Base-by-base conservation (phyloP, 1,140 invertebrate species). In the Drosophila tropicalis region DNA sequence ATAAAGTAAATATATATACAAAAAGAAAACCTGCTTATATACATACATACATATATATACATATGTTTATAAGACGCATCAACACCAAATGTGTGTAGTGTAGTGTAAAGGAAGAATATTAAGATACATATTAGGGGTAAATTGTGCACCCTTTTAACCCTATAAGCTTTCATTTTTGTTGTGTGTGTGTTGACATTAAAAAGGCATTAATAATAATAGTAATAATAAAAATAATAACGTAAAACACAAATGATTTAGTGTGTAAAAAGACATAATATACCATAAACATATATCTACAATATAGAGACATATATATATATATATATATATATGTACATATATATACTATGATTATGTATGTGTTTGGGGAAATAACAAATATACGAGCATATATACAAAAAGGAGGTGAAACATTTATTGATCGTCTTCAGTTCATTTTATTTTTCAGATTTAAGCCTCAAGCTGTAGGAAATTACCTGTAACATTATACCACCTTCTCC, bases 381-480 rank as follows among this genome's bases (percentile, higher is more conserved):
- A 76, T 76, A 77, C 72, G 72, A 62, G 47, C 63, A 75, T 69
- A 76, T 72, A 74, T 68, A 75, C 22, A 72, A 39, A 51, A 41
- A 56, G 25, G 57, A 7, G 19, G 68, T 51, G n/a, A 12, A 12
- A 36, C 5, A 7, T 32, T 47, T 61, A 40, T 60, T 76, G 40
- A 44, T 29, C 58, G 29, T 69, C 29, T 51, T 3, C n/a, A n/a
- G 15, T 57, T 36, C 29, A 29, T 13, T 65, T 13, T 29, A 1
- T 12, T 32, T 36, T 44, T 15, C 44, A 57, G 63, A 17, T 41
- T 66, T 80, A 81, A 75, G 76, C 72, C 64, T 19, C 22, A 44
- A 67, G 47, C 51, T 55, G 32, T 67, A 81, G 79, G 79, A 81
- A 81, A 81, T 81, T 81, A 81, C 79, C 79, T 81, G 78, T 76